A percentile compares a stretch with the other conserved stretches of the same genome.
phyloP scores from a whole-genome alignment of 2,888 invertebrate species.

The Nymphalis c-album region DNA sequence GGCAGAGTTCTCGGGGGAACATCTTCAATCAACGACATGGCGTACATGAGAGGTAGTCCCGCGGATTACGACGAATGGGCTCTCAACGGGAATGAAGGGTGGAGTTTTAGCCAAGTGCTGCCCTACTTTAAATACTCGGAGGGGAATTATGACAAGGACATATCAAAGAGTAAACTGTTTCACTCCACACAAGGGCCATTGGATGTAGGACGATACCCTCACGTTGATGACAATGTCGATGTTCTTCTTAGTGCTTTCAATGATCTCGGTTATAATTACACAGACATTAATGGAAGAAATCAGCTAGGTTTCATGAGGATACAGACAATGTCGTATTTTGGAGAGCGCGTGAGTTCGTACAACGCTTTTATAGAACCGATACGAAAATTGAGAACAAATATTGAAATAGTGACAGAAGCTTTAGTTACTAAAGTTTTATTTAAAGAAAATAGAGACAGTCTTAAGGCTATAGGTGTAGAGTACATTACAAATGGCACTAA shows the following conservation, averaged over 20 bases:
- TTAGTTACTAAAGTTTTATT: constrained; percentile 68
- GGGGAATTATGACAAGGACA: constrained; percentile 75
- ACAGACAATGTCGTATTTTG: constrained; percentile 72
- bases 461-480: constrained; percentile 60
- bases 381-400: constrained; percentile 62
- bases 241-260: constrained; percentile 68
- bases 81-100: constrained; percentile 68
- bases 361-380: constrained; percentile 74
- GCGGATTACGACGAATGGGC: constrained; percentile 77
- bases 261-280: constrained; percentile 73
- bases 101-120: constrained; percentile 66
- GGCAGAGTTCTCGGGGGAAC: constrained; percentile 72
- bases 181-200: constrained; percentile 74
- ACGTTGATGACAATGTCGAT: constrained; percentile 73
- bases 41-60: constrained; percentile 73
- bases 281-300: constrained; percentile 70
- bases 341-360: constrained; percentile 72
- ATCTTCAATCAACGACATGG: constrained; percentile 73
- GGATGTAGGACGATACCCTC: constrained; percentile 71
- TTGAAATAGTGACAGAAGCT: constrained; percentile 65
- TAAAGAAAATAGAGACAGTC: constrained; percentile 49
- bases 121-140: constrained; percentile 77
- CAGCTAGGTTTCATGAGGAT: constrained; percentile 74
- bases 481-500: constrained; percentile 72
- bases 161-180: constrained; percentile 67